These are phyloP conservation scores for Mesochorus sp. DNA, from an alignment of 2,888 invertebrate genomes.

Conservation along the genomic window DNA sequence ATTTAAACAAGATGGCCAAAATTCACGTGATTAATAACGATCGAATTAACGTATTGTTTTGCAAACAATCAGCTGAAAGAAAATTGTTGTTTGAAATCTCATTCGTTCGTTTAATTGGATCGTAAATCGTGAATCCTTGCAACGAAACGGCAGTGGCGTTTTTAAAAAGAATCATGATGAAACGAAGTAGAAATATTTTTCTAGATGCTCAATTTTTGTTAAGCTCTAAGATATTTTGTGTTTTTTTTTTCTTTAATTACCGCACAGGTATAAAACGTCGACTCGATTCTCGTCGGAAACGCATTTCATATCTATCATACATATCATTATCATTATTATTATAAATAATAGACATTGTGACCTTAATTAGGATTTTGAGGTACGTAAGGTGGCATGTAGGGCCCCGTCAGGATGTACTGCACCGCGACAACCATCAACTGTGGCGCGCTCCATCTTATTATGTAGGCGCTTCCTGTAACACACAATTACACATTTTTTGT, in stretches of 20 bases:
- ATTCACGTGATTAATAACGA: conserved; percentile 11
- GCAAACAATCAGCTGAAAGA: not conserved
- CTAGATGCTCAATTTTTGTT: conserved; percentile 11
- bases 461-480: conserved; percentile 80
- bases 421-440: conserved; percentile 81
- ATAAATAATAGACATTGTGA: conserved; percentile 15
- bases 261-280: not conserved
- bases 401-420: conserved; percentile 80
- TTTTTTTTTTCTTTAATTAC: not conserved
- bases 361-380: conserved; percentile 75
- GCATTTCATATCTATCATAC: conserved; percentile 21
- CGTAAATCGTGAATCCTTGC: too few relatives aligned
- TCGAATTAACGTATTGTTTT: not conserved
- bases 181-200: conserved; percentile 2
- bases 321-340: not conserved
- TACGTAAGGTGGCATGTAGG: conserved; percentile 80
- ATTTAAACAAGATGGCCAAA: not conserved
- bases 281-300: conserved; percentile 29
- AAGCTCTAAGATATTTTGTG: not conserved
- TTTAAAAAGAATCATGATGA: too few relatives aligned
- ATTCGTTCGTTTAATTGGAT: not conserved
- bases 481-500: conserved; percentile 74
- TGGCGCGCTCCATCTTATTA: conserved; percentile 80
- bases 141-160: too few relatives aligned
- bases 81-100: not conserved